Conservation (phyloP, 2,113 vertebrate species). For the Esox niger region DNA sequence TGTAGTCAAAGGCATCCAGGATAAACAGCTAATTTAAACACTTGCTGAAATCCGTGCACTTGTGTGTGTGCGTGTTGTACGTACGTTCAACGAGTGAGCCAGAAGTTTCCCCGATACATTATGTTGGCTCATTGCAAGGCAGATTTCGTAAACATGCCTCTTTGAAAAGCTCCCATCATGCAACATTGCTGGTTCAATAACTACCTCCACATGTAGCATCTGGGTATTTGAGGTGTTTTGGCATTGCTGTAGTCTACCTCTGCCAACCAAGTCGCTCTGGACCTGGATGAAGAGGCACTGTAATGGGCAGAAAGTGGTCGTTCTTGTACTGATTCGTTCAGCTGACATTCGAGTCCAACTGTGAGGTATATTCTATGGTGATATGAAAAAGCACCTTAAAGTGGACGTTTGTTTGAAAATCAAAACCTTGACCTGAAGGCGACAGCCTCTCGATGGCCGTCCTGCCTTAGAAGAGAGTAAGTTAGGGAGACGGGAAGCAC, state of each 20-base stretch:
- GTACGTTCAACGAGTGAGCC: not conserved
- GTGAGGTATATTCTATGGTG: not conserved
- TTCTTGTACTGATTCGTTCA: too few species aligned
- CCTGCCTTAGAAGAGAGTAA: conserved; percentile 1
- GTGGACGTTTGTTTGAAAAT: not conserved
- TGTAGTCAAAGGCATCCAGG: too few species aligned
- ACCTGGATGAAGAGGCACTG: too few species aligned
- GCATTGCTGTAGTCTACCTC: too few species aligned
- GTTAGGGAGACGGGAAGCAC: not conserved
- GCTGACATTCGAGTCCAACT: not conserved
- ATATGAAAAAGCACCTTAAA: not conserved
- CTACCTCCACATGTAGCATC: too few species aligned
- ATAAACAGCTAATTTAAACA: not conserved
- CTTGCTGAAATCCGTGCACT: not conserved
- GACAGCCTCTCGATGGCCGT: not conserved
- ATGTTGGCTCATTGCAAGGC: not conserved
- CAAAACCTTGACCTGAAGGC: not conserved
- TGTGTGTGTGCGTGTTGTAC: not conserved
- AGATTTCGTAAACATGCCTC: not conserved
- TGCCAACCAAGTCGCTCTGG: too few species aligned
- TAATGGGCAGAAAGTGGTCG: too few species aligned
- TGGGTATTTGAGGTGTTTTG: too few species aligned
- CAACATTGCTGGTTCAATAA: not conserved
- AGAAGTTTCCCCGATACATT: too few species aligned
- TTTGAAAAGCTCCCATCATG: too few species aligned